These are phyloP conservation scores for Drosophila tsacasi DNA, from an alignment of 1,140 invertebrate genomes.

Conservation along the genomic window DNA sequence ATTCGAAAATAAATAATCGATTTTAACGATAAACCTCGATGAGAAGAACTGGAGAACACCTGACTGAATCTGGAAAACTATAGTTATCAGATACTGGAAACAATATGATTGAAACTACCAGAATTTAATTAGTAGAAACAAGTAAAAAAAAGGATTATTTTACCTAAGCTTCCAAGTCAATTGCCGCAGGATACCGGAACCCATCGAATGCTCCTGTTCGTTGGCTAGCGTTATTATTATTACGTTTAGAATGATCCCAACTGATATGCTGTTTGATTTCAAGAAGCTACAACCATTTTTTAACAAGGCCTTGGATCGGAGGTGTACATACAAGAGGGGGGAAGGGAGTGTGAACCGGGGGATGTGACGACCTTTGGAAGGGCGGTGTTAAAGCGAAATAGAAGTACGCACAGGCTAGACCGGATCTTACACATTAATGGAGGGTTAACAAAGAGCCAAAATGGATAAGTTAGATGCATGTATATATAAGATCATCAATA, in stretches of 20 bases:
- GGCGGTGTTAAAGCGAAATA: conserved; percentile 23
- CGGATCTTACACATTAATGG: conserved; percentile 22
- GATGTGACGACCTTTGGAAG: conserved; percentile 28
- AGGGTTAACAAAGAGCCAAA: conserved; percentile 51
- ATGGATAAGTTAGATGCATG: conserved; percentile 19
- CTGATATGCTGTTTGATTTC: conserved; percentile 79
- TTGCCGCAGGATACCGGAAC: conserved; percentile 5
- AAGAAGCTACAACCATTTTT: conserved; percentile 74
- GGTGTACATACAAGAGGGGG: conserved; percentile 22
- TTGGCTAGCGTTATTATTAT: conserved; percentile 19
- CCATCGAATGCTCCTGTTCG: conserved; percentile 13
- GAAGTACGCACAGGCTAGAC: not conserved
- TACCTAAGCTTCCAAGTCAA: conserved; percentile 3
- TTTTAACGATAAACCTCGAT: not conserved
- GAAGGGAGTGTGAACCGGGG: not conserved
- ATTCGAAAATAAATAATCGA: not conserved
- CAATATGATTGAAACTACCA: not conserved
- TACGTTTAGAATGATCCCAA: conserved; percentile 69
- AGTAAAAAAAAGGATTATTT: not conserved
- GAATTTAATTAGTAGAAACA: not conserved
- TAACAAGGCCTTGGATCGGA: conserved; percentile 58
- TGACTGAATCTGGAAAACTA: not conserved
- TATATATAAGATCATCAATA: conserved; percentile 36
- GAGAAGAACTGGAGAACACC: no score
- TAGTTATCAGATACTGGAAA: not conserved